Evolutionary conservation across 2,113 vertebrate genomes (phyloP), one percentile per base, ranked within the genome.

Genomic region (Oxygymnocypris stewartii): DNA sequence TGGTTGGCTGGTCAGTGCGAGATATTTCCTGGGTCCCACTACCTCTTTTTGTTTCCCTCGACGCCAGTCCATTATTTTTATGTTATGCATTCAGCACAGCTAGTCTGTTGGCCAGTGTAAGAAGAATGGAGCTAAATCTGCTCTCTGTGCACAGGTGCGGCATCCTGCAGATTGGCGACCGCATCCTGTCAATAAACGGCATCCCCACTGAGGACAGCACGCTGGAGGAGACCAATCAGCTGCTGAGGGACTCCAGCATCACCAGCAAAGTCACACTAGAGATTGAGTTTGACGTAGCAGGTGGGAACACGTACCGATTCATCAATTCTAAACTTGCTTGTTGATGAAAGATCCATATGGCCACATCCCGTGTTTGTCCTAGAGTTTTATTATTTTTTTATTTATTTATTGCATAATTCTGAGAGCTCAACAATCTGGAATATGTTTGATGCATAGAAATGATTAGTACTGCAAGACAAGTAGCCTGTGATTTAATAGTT

Each of bases 211-310:
- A 99, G 93, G 98, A 99, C 91, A 99, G 98, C 91, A 98, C 98
- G 1, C 96, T 99, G 79, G 98, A 99, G 89, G 98, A 99, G 92
- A 97, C 98, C 93, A 98, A 97, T 93, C 98, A 99, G 92, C 96
- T 99, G 89, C 96, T 99, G 85, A 93, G 97, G 94, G 97, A 99
- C 92, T 97, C 97, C 84, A 97, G 96, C 87, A 96, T 99, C 92
- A 97, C 95, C 0, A 97, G 95, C 93, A 98, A 97, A 92, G 97
- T 99, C 93, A 98, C 96, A 1, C 94, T 99, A 94, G 98, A 99
- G 94, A 97, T 99, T n/a, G 98, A 99, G 93, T 99, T 99, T 84
- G 97, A 99, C 87, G 98, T 99, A 80, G 98, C 98, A 94, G 98
- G 98, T 99, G 94, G 35, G 90, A 47, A 81, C 31, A 12, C 0